A percentile compares a stretch with the other conserved stretches of the same genome.
Conservation (phyloP, 2,888 invertebrate genomes). For the Eupelmus urozonus region DNA sequence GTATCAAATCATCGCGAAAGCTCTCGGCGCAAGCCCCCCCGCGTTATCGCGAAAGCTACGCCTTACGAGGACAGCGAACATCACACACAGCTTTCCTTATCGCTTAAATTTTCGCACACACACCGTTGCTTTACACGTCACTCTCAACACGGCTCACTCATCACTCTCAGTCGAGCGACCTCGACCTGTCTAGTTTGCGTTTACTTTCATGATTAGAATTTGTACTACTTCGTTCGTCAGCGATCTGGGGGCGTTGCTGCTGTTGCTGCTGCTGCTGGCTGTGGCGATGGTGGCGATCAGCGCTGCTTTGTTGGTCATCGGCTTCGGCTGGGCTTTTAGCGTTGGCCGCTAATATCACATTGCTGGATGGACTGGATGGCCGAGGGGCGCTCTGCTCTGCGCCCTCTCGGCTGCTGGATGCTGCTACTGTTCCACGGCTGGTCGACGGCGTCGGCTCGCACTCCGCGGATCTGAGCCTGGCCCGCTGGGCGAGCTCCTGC, state of each 20-base stretch:
- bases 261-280: conserved; percentile 52
- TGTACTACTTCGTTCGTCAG: conserved; percentile 65
- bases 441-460: conserved; percentile 17
- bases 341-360: conserved; percentile 74
- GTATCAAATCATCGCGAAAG: not conserved
- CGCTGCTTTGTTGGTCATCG: conserved; percentile 61
- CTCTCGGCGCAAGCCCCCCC: too few species aligned
- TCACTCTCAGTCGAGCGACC: conserved; percentile 72
- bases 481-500: conserved; percentile 45
- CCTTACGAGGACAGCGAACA: too few species aligned
- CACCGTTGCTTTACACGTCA: too few species aligned
- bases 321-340: conserved; percentile 50
- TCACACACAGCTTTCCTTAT: too few species aligned
- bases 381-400: too few species aligned
- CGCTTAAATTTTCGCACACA: too few species aligned
- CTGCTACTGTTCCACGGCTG: not conserved
- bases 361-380: conserved; percentile 76
- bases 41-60: not conserved
- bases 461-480: conserved; percentile 36
- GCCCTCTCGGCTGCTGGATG: not conserved
- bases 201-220: conserved; percentile 75
- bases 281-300: not conserved
- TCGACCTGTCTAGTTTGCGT: conserved; percentile 75
- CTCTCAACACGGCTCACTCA: not conserved
- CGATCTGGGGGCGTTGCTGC: conserved; percentile 63